Evolutionary conservation across 2,797 vertebrate genomes (phyloP), one percentile per base, ranked within the genome.

Genomic region (Tachyglossus aculeatus): DNA sequence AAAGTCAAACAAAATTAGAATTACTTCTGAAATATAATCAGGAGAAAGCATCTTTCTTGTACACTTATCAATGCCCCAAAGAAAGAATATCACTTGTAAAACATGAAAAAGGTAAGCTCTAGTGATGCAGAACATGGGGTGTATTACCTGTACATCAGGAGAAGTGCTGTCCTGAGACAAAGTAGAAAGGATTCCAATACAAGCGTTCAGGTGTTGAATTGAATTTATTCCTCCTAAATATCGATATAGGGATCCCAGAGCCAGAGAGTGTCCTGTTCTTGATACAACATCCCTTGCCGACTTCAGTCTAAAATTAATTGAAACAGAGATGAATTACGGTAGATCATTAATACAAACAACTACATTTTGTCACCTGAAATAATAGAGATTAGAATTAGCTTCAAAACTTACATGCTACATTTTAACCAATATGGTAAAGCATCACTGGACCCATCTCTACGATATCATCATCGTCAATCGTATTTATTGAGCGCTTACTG

Each of bases 111-210:
- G 31, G 67, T 24, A 19, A 53, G 43, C 48, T 61, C 27, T 29
- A 45, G 59, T 32, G 29, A 69, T 45, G 1, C 29, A 27, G 57
- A 53, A 0, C 5, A 47, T 63, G 12, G 73, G 22, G 60, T 47
- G 77, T 64, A 50, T 71, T 86, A 98, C 96, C 94, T 97, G 97
- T 62, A 98, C 96, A 82, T 98, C 96, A 24, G 96, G 97, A 41
- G 96, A 98, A 74, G 95, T 97, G 79, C 80, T 95, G 84, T 98
- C 97, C 90, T 98, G 96, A 88, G 96, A 95, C 64, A 98, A 92
- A 50, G 96, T 95, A 87, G 95, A 95, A 69, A 98, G 94, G 72
- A 98, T 91, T 27, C 95, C 95, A 80, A 97, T 90, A 74, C 95
- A 97, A 54, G 95, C 93, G 82, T 91, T 94, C 60, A 98, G 91